Conservation (phyloP, 2,888 invertebrate genomes). For the Acanthosoma haemorrhoidale region DNA sequence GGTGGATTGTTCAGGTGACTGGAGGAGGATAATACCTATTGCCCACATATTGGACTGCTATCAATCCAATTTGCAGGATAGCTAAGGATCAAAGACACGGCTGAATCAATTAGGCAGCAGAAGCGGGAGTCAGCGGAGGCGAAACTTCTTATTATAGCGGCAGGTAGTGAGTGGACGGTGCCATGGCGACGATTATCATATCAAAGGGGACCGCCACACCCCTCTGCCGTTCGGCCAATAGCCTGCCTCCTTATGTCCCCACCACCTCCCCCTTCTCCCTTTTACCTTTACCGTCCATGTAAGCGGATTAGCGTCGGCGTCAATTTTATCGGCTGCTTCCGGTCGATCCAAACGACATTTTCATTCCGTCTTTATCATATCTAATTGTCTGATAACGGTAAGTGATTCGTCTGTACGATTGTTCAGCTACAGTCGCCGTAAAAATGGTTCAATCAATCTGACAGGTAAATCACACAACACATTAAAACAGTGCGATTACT, state of each 20-base stretch:
- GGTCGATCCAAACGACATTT: too few species aligned
- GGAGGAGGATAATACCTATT: too few species aligned
- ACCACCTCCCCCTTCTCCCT: neutral
- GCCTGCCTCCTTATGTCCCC: neutral
- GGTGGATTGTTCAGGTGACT: neutral
- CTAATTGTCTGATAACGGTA: too few species aligned
- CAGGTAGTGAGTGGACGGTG: conserved; percentile 7
- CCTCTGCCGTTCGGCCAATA: neutral
- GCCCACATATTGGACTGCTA: neutral
- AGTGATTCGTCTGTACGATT: too few species aligned
- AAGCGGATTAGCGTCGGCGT: conserved; percentile 2
- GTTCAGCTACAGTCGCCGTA: too few species aligned
- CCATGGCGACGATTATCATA: conserved; percentile 16
- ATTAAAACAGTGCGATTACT: too few species aligned
- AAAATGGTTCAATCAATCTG: too few species aligned
- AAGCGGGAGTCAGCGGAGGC: neutral
- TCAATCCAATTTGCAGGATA: neutral
- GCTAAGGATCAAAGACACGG: neutral
- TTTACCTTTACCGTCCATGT: neutral
- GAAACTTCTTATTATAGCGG: neutral
- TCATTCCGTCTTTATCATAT: too few species aligned
- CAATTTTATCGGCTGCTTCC: neutral
- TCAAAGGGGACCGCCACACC: conserved; percentile 20
- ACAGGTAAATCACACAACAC: too few species aligned
- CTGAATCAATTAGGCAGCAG: neutral